These are phyloP conservation scores for Caenorhabditis afra DNA, from an alignment of 2,888 invertebrate genomes.

Conservation along the genomic window DNA sequence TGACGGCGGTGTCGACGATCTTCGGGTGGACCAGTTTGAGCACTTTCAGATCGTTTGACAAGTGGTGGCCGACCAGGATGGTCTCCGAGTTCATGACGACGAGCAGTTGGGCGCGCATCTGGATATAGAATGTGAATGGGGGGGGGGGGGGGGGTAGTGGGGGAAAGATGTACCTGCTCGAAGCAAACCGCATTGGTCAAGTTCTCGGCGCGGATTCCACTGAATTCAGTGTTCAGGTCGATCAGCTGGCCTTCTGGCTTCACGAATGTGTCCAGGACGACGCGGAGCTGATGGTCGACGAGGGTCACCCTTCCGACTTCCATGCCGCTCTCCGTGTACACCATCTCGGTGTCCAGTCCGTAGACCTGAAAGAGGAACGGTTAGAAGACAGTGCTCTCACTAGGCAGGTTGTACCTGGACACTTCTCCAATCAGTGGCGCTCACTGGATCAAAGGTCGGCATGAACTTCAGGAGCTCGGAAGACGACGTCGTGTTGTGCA, in stretches of 20 bases:
- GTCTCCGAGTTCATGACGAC: constrained; percentile 92
- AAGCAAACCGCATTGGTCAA: constrained; percentile 87
- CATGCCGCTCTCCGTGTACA: constrained; percentile 72
- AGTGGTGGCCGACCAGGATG: constrained; percentile 95
- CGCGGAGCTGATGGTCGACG: constrained; percentile 80
- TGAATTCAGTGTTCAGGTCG: constrained; percentile 93
- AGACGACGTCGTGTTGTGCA: too few species aligned
- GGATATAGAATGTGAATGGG: constrained; percentile 14
- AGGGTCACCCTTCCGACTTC: constrained; percentile 73
- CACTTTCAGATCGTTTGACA: constrained; percentile 93
- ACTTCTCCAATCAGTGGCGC: too few species aligned
- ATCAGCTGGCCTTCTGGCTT: constrained; percentile 87
- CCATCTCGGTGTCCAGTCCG: constrained; percentile 92
- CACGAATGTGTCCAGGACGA: constrained; percentile 92
- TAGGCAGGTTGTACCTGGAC: too few species aligned
- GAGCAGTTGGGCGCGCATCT: constrained; percentile 88
- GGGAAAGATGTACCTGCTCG: constrained; percentile 39
- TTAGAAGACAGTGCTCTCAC: neutral
- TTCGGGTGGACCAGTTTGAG: constrained; percentile 81
- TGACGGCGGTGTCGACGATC: constrained; percentile 93
- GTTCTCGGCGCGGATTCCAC: constrained; percentile 92
- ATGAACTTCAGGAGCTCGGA: too few species aligned
- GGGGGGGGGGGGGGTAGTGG: neutral
- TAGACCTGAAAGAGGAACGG: constrained; percentile 84
- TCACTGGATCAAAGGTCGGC: too few species aligned